Base-by-base conservation (phyloP, 2,888 invertebrate genomes). In the Glaucopsyche alexis region DNA sequence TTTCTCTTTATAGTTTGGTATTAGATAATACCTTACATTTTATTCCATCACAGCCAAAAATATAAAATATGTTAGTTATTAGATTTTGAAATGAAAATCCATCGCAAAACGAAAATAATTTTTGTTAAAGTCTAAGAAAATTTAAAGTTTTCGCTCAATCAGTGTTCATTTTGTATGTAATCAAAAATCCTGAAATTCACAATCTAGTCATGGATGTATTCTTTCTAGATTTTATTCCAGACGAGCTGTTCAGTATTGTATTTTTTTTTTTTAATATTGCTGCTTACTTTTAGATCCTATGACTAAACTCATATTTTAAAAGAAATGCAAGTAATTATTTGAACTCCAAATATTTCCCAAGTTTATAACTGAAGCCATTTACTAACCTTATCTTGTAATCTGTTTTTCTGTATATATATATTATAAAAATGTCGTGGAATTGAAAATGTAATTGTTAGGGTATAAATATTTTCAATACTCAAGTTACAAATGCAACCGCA, bases 391-490 rank as follows among this genome's bases (percentile, higher is more conserved):
- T 29, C 60, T 29, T 60, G 29, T 60, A 60, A 38, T 47, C 42
- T 13, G 7, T 16, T 55, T 55, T 19, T 29, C 29, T 55, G n/a
- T 42, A 14, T 42, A 66, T 66, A 40, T 40, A 9, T n/a, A 9
- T 66, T 42, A 42, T 42, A n/a, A 66, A 66, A 40, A 42, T 66
- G 66, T 66, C 66, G 42, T 66, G 66, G 66, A 66, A 66, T 66
- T 66, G 66, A 66, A 66, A 66, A 66, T 42, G n/a, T 40, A n/a
- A 1, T 66, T 42, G 38, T 66, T 42, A 66, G 42, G 13, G 60
- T 60, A 47, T 47, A 47, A 8, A 47, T 47, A 60, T 60, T 60
- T 55, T 60, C 38, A 38, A 9, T 47, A 47, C 13, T 60, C 60
- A 38, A 60, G 13, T 29, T 60, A 60, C 29, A 13, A 14, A 38